Evolutionary conservation across 2,797 vertebrate genomes (phyloP).

Genomic region (Artibeus jamaicensis): DNA sequence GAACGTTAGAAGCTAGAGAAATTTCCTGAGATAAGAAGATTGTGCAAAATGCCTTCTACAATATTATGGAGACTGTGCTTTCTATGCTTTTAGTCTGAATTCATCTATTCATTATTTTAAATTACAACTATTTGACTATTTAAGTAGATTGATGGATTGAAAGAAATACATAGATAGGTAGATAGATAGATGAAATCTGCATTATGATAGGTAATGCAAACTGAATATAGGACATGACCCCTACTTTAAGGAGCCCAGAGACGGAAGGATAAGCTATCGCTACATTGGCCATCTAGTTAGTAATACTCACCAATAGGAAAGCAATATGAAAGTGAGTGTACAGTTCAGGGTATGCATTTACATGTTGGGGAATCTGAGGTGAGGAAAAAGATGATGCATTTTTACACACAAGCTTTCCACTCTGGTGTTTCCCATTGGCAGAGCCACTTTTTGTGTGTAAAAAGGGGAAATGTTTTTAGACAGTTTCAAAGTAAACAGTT

Average conservation of each 20-base stretch:
- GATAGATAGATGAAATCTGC: not conserved
- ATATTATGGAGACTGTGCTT: not conserved
- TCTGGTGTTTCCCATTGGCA: not conserved
- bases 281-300: not conserved
- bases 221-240: not conserved
- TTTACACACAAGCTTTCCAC: not conserved
- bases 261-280: accelerated
- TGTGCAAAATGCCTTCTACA: not conserved
- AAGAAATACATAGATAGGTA: no score
- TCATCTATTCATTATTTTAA: not conserved
- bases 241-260: not conserved
- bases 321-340: not conserved
- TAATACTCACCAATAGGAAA: not conserved
- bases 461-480: not conserved
- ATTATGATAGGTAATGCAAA: not conserved
- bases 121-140: not conserved
- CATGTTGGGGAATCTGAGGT: not conserved
- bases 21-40: not conserved
- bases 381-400: not conserved
- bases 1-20: not conserved
- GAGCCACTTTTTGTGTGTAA: not conserved
- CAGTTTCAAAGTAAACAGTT: not conserved
- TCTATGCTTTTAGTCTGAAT: not conserved
- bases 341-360: not conserved
- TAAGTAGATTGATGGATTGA: not conserved